These are phyloP conservation scores for Urosaurus nigricauda DNA, from an alignment of 2,797 vertebrate species.

Conservation along the genomic window DNA sequence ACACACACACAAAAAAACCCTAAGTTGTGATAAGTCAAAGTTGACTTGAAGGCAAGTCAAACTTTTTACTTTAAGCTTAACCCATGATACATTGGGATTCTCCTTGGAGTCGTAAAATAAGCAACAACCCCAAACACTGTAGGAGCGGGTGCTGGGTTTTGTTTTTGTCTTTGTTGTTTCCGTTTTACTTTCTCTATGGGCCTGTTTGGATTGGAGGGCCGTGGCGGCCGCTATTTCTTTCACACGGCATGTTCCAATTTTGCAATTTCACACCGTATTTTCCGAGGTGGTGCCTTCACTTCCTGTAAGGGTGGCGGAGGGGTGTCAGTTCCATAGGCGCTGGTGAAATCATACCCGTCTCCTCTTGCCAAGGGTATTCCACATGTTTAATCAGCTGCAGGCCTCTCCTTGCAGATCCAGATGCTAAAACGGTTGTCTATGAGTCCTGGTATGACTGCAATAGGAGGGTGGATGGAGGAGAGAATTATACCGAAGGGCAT, in stretches of 20 bases:
- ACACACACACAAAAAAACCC: too few relatives aligned
- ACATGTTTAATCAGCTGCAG: not conserved
- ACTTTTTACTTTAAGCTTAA: too few relatives aligned
- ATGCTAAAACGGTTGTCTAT: not conserved
- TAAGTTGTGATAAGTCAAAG: too few relatives aligned
- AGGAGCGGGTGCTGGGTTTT: too few relatives aligned
- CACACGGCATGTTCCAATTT: not conserved
- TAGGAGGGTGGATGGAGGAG: not conserved
- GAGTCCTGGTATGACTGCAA: not conserved
- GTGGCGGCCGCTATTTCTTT: not conserved
- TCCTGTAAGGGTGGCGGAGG: not conserved
- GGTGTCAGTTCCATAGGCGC: not conserved
- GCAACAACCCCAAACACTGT: too few relatives aligned
- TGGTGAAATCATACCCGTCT: not conserved
- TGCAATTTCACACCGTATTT: not conserved
- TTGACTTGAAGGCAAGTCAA: too few relatives aligned
- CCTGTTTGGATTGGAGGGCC: not conserved
- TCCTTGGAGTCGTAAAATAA: too few relatives aligned
- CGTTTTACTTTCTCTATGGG: not conserved
- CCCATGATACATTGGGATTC: too few relatives aligned
- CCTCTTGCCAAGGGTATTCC: not conserved
- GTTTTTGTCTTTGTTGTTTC: not conserved
- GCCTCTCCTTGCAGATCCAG: not conserved
- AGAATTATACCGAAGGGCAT: not conserved
- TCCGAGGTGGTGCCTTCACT: not conserved